phyloP scores from a whole-genome alignment of 2,113 vertebrate species.

The Illadopsis cleaveri region DNA sequence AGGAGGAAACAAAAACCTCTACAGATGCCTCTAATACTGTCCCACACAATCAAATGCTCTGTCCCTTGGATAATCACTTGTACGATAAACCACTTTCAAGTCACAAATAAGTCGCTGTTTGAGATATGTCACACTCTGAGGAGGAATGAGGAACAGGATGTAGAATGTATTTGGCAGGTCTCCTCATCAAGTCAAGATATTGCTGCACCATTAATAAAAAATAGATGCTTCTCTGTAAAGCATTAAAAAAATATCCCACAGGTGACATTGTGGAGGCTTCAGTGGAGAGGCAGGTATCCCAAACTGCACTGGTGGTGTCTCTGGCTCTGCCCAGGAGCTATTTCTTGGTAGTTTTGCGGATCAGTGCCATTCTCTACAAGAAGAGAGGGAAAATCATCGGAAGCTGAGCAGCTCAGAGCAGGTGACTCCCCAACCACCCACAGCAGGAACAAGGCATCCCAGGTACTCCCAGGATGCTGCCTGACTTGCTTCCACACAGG shows the following conservation, averaged over 20 bases:
- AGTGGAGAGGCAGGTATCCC: conserved; percentile 59
- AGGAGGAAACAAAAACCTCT: conserved; percentile 71
- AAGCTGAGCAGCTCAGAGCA: accelerated
- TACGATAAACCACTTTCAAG: conserved; percentile 66
- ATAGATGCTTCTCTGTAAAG: conserved; percentile 81
- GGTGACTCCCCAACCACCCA: background rate
- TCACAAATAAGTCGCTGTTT: conserved; percentile 68
- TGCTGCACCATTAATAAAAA: conserved; percentile 78
- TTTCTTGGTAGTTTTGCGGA: conserved; percentile 99
- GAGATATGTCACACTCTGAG: conserved; percentile 46
- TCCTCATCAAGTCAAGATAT: conserved; percentile 73
- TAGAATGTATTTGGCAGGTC: conserved; percentile 71
- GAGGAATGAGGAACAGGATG: background rate
- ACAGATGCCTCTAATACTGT: conserved; percentile 78
- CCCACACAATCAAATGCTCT: conserved; percentile 66
- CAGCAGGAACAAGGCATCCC: background rate
- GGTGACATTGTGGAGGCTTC: conserved; percentile 63
- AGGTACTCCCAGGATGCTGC: background rate
- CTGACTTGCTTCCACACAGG: background rate
- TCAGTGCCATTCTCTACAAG: conserved; percentile 97
- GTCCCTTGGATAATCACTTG: conserved; percentile 62
- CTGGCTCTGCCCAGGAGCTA: conserved; percentile 69
- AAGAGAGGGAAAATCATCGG: background rate
- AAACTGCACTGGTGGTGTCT: conserved; percentile 27
- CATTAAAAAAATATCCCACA: conserved; percentile 75